Evolutionary conservation across 2,113 vertebrate species (phyloP).

Genomic region (Tychaedon coryphoeus): DNA sequence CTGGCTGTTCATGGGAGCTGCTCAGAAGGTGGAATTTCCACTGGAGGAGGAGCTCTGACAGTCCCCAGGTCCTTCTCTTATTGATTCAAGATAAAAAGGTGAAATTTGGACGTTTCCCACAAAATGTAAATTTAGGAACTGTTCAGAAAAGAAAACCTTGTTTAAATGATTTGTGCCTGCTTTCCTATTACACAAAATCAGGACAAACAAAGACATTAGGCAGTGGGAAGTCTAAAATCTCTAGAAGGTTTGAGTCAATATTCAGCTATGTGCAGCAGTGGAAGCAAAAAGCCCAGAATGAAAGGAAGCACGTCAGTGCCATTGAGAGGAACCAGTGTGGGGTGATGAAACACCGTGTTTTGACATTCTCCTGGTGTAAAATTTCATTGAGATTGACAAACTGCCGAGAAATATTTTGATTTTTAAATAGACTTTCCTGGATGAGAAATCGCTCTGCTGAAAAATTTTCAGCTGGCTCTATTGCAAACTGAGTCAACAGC

Average conservation of each 20-base stretch:
- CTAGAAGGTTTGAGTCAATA: background rate
- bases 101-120: background rate
- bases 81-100: background rate
- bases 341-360: conserved; percentile 48
- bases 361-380: conserved; percentile 61
- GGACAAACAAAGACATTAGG: background rate
- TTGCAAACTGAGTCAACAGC: conserved; percentile 29
- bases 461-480: conserved; percentile 54
- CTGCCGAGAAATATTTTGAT: conserved; percentile 56
- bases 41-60: background rate
- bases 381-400: conserved; percentile 61
- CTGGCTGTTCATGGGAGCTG: background rate
- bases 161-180: background rate
- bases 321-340: background rate
- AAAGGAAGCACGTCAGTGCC: background rate
- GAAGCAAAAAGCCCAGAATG: background rate
- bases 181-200: background rate
- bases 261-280: background rate
- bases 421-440: conserved; percentile 54
- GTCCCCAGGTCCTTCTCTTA: background rate
- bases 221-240: background rate
- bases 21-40: background rate
- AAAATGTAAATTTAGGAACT: background rate
- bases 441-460: conserved; percentile 24
- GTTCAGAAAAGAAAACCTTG: background rate